phyloP scores from a whole-genome alignment of 2,113 vertebrate species.

The Pseudorhombus dupliciocellatus region DNA sequence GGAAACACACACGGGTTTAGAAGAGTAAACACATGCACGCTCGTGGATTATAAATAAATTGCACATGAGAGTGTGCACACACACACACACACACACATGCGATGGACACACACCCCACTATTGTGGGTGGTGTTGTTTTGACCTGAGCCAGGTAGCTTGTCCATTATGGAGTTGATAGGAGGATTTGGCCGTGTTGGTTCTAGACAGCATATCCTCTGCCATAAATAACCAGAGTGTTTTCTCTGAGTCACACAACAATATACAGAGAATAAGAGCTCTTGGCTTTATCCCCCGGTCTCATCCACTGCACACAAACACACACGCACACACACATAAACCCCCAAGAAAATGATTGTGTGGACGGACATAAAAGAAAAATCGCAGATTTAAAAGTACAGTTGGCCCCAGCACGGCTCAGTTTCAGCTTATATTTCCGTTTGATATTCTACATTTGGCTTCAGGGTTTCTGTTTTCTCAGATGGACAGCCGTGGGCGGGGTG shows the following conservation, averaged over 20 bases:
- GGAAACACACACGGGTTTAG: conserved; percentile 38
- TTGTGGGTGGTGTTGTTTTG: conserved; percentile 76
- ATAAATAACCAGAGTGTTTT: conserved; percentile 75
- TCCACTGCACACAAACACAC: conserved; percentile 28
- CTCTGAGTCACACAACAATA: conserved; percentile 68
- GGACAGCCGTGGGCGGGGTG: not conserved
- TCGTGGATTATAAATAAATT: conserved; percentile 68
- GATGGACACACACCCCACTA: conserved; percentile 43
- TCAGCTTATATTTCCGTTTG: conserved; percentile 46
- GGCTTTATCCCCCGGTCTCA: conserved; percentile 57
- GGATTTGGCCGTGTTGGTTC: conserved; percentile 81
- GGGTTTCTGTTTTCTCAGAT: conserved; percentile 45
- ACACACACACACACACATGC: conserved; percentile 44
- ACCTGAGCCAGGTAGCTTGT: conserved; percentile 75
- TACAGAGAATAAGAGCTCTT: conserved; percentile 65
- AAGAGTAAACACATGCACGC: conserved; percentile 48
- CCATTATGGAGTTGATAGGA: conserved; percentile 81
- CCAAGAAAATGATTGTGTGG: conserved; percentile 41
- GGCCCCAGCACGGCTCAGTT: conserved; percentile 29
- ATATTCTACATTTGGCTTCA: conserved; percentile 41
- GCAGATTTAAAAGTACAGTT: conserved; percentile 52
- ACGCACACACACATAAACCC: conserved; percentile 23
- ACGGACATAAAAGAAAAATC: conserved; percentile 45
- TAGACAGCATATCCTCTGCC: conserved; percentile 65
- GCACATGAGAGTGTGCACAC: conserved; percentile 38